Conservation (phyloP, 2,888 invertebrate species). For the Idaea straminata region DNA sequence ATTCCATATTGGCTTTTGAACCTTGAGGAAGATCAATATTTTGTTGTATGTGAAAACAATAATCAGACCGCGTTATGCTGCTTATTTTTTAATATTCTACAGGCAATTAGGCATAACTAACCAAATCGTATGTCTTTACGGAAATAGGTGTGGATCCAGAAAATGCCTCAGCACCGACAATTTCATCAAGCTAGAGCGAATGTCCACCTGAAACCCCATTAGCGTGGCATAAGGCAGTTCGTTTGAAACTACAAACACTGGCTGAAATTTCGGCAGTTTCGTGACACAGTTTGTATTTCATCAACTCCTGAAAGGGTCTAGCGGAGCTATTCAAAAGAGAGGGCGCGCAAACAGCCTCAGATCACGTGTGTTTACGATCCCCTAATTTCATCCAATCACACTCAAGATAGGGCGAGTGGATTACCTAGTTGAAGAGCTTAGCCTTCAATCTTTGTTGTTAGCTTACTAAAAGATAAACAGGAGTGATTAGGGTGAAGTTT, state of each 20-base stretch:
- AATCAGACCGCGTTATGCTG: too few species aligned
- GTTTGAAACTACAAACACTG: conserved; percentile 61
- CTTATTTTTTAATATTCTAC: not conserved
- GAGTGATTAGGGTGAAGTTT: conserved; percentile 10
- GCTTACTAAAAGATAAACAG: not conserved
- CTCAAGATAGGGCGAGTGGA: conserved; percentile 38
- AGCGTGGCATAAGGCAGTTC: conserved; percentile 52
- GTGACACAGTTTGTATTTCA: conserved; percentile 77
- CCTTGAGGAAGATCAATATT: too few species aligned
- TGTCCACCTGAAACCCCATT: conserved; percentile 50
- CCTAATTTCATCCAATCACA: conserved; percentile 64
- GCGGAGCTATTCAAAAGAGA: conserved; percentile 55
- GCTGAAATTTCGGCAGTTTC: conserved; percentile 63
- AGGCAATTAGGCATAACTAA: not conserved
- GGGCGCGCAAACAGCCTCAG: conserved; percentile 53
- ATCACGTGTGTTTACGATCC: conserved; percentile 57
- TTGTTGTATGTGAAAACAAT: too few species aligned
- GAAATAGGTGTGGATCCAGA: not conserved
- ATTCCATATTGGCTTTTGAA: too few species aligned
- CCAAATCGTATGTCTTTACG: not conserved
- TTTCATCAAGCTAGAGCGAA: not conserved
- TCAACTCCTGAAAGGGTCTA: conserved; percentile 62
- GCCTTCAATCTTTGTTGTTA: conserved; percentile 15
- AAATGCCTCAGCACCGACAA: not conserved
- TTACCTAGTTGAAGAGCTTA: conserved; percentile 19